phyloP scores from a whole-genome alignment of 2,888 invertebrate genomes.

The Agrotis exclamationis region DNA sequence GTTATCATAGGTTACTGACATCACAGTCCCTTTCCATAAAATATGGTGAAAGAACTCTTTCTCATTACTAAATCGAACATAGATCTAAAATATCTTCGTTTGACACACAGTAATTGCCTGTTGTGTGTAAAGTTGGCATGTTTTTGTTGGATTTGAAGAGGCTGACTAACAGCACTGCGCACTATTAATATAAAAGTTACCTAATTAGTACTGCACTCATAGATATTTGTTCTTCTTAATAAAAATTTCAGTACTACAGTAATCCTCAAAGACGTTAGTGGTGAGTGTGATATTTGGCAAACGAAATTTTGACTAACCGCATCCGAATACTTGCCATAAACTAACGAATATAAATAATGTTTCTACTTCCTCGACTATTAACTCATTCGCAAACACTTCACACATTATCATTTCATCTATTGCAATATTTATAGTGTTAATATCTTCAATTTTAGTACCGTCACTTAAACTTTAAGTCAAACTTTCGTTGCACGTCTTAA shows the following conservation, averaged over 20 bases:
- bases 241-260: slow-evolving; percentile 89
- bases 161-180: slow-evolving; percentile 90
- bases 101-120: slow-evolving; percentile 83
- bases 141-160: slow-evolving; percentile 74
- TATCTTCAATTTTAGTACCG: slow-evolving; percentile 10
- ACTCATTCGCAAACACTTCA: slow-evolving; percentile 40
- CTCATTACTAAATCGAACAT: slow-evolving; percentile 67
- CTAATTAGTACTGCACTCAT: slow-evolving; percentile 84
- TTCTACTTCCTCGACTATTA: slow-evolving; percentile 49
- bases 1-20: slow-evolving; percentile 69
- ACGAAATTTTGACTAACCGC: slow-evolving; percentile 83
- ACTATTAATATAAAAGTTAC: slow-evolving; percentile 81
- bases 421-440: slow-evolving; percentile 19
- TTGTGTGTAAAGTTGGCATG: slow-evolving; percentile 88
- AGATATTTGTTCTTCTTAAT: slow-evolving; percentile 86
- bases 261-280: slow-evolving; percentile 88
- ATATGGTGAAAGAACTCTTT: slow-evolving; percentile 78
- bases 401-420: slow-evolving; percentile 45
- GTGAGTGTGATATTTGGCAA: slow-evolving; percentile 89
- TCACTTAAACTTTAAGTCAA: slow-evolving; percentile 9
- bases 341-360: slow-evolving; percentile 44
- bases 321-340: slow-evolving; percentile 65
- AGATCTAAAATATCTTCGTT: slow-evolving; percentile 88
- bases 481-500: slow-evolving; percentile 56
- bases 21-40: slow-evolving; percentile 73